Evolutionary conservation across 2,888 invertebrate species (phyloP), one percentile per base, ranked within the genome.

Genomic region (Drosophila ezoana): DNA sequence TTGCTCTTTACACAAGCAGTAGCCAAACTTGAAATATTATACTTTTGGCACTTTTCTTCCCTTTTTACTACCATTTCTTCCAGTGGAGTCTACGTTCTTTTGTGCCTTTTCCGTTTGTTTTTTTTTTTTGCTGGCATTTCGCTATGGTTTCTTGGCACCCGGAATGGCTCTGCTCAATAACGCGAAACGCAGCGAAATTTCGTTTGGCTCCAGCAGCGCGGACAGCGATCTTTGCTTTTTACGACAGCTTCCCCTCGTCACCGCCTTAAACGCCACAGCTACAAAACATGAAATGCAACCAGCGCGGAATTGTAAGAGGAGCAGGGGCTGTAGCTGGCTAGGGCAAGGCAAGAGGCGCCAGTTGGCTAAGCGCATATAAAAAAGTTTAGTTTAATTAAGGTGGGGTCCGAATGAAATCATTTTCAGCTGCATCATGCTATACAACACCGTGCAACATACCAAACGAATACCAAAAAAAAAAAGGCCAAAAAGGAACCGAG

Each of bases 301-400:
- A 89, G 76, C 82, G 79, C 74, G 68, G 80, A 87, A 85, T 77
- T 89, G 89, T 89, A 81, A 60, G 74, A 58, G 53, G 18, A 67
- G 48, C 66, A 33, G 37, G n/a, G n/a, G 14, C 20, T 16, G 28
- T 8, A 32, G 16, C 35, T 14, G 38, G 45, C 20, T 44, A 23
- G 28, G 51, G 14, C 6, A 37, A 28, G 20, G 43, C 60, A 62
- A 49, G 41, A 67, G 89, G 87, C 83, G 87, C 86, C 85, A 73
- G 66, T 80, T 87, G 88, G 86, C 87, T 88, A 89, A 86, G 72
- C 85, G 57, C 70, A 81, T 75, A 88, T 89, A 89, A 81, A 87
- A 82, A 87, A 77, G 81, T 77, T 87, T 85, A 87, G 82, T 72
- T 69, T 73, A 77, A 84, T 85, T 81, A 75, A 89, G 90, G 82